A percentile compares a stretch with the other conserved stretches of the same genome.
Evolutionary conservation across 2,888 invertebrate species (phyloP).

Genomic region (Malthinus flaveolus): DNA sequence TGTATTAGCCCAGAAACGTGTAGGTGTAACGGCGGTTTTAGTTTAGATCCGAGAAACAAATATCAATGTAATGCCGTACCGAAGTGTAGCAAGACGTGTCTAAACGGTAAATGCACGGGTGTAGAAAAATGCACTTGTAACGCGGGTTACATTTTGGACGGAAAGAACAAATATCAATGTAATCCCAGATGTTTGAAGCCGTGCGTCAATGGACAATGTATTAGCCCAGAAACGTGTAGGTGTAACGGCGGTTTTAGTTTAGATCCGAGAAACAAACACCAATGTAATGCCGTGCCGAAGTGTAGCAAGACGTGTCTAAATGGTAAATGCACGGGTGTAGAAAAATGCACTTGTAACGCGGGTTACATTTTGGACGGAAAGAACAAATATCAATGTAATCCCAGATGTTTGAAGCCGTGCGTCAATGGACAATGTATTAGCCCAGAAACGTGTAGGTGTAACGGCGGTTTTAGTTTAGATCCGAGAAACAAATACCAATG

Average conservation of each 20-base stretch:
- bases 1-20: slow-evolving; percentile 47
- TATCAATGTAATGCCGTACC: slow-evolving; percentile 35
- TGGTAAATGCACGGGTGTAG: slow-evolving; percentile 25
- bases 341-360: slow-evolving; percentile 28
- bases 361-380: slow-evolving; percentile 23
- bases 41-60: slow-evolving; percentile 17
- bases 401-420: slow-evolving; percentile 32
- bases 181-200: slow-evolving; percentile 38
- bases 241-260: slow-evolving; percentile 32
- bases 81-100: slow-evolving; percentile 39
- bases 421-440: slow-evolving; percentile 22
- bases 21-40: slow-evolving; percentile 52
- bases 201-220: slow-evolving; percentile 41
- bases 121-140: slow-evolving; percentile 5
- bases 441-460: slow-evolving; percentile 25
- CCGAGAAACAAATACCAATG: slow-evolving; percentile 28
- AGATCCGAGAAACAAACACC: slow-evolving; percentile 20
- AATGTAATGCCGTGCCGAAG: slow-evolving; percentile 34
- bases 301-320: slow-evolving; percentile 34
- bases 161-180: slow-evolving; percentile 32
- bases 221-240: slow-evolving; percentile 35
- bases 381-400: slow-evolving; percentile 31
- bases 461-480: slow-evolving; percentile 24
- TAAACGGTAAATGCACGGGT: slow-evolving; percentile 35
- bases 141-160: slow-evolving; percentile 3